Evolutionary conservation across 1,140 invertebrate species (phyloP).

Genomic region (Antheraea mylitta): DNA sequence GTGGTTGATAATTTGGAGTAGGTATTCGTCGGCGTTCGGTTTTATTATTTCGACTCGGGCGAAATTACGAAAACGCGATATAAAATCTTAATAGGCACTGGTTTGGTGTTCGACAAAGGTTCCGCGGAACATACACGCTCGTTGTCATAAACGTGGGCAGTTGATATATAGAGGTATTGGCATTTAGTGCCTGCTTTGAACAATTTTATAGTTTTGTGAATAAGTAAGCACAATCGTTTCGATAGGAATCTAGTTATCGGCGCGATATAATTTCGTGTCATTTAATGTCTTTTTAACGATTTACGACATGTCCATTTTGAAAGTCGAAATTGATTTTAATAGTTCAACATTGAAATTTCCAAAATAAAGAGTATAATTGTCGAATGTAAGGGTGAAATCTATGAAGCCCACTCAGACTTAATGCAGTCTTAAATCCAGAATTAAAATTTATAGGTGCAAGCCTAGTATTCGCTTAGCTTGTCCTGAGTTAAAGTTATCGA

Average conservation of each 20-base stretch:
- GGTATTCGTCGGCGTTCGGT: neutral
- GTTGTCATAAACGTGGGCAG: slow-evolving; percentile 3
- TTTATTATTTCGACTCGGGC: neutral
- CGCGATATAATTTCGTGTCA: neutral
- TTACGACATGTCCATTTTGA: too few relatives aligned
- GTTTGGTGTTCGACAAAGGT: neutral
- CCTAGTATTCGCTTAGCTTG: too few relatives aligned
- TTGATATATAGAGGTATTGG: neutral
- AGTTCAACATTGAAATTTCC: too few relatives aligned
- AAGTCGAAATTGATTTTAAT: too few relatives aligned
- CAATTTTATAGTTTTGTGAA: neutral
- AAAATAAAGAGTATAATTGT: too few relatives aligned
- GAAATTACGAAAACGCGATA: neutral
- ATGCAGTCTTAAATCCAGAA: too few relatives aligned
- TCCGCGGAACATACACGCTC: neutral
- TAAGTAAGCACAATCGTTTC: neutral
- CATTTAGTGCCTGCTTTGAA: slow-evolving; percentile 1
- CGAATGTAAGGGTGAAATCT: too few relatives aligned
- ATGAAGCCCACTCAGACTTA: too few relatives aligned
- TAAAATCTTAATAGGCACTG: neutral
- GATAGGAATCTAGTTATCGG: neutral
- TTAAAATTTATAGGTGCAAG: too few relatives aligned
- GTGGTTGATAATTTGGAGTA: neutral
- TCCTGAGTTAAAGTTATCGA: too few relatives aligned
- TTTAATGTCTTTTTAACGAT: too few relatives aligned